phyloP scores from a whole-genome alignment of 2,797 vertebrate species.

The Microchirus variegatus region DNA sequence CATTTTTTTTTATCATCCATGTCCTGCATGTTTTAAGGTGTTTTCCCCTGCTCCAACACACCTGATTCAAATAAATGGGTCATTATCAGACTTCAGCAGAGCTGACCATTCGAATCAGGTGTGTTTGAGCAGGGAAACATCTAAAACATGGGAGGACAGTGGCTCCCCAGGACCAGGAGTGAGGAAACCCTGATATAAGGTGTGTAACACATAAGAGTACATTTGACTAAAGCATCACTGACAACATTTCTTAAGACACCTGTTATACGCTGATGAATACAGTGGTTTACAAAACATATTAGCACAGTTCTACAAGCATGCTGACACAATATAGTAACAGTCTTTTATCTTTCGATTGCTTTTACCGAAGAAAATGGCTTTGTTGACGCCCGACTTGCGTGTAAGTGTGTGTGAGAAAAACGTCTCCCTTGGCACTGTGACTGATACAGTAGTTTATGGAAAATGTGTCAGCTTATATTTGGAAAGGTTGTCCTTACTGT shows the following conservation, averaged over 20 bases:
- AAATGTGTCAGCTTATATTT: slow-evolving; percentile 74
- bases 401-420: slow-evolving; percentile 54
- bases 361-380: slow-evolving; percentile 40
- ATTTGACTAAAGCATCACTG: slow-evolving; percentile 34
- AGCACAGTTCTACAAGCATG: slow-evolving; percentile 58
- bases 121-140: no score
- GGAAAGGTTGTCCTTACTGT: slow-evolving; percentile 52
- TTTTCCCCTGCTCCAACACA: no score
- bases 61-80: no score
- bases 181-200: no score
- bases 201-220: slow-evolving; percentile 52
- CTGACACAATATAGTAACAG: slow-evolving; percentile 56
- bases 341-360: slow-evolving; percentile 57
- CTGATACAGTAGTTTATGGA: slow-evolving; percentile 63
- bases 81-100: no score
- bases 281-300: slow-evolving; percentile 43
- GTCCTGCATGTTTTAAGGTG: no score
- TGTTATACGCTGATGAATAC: slow-evolving; percentile 53
- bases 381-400: slow-evolving; percentile 42
- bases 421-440: slow-evolving; percentile 62
- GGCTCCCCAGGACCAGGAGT: no score
- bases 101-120: no score
- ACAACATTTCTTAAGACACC: slow-evolving; percentile 68
- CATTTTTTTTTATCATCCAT: no score
- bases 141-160: no score